Evolutionary conservation across 2,888 invertebrate species (phyloP), one percentile per base, ranked within the genome.

Genomic region (Villa cingulata): DNA sequence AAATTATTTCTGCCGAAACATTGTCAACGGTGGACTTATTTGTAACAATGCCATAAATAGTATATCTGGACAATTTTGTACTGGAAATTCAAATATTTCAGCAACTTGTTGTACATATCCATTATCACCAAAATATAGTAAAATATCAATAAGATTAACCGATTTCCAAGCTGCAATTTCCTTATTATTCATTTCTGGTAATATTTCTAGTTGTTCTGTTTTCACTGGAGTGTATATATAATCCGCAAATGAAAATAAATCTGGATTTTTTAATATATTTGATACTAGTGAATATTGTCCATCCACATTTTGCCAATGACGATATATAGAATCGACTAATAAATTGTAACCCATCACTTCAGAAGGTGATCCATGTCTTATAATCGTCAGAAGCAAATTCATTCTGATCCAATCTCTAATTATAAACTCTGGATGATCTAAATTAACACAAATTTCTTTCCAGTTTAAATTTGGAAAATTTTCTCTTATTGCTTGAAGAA

Each of bases 111-210:
- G 74, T 63, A 86, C 87, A 56, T 86, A 80, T 4, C 92, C 92
- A 52, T 84, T 78, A 57, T 95, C 95, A 3, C 90, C 86, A 55
- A 96, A 78, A 59, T 81, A 81, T 49, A 98, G 70, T 43, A 98
- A 70, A 27, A 88, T 73, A 63, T 97, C 95, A 1, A 96, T 81
- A 50, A 98, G 75, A 63, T 94, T 91, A 50, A 95, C 68, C 3
- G 90, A 94, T 55, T 91, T 83, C 96, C 96, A 97, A 18, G 86
- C 86, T 40, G 84, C 80, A 41, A 94, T 79, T 64, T 95, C 95
- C 65, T 94, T 89, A 65, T 90, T 91, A 58, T 85, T 83, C 71
- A 97, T 97, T 71, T 97, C 97, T 0, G 96, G 96, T 7, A 88
- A 85, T 14, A 90, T 85, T 72, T 98, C 98, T 37, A 97, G 70